Conservation (phyloP, 1,140 invertebrate species). For the Drosophila virilis region DNA sequence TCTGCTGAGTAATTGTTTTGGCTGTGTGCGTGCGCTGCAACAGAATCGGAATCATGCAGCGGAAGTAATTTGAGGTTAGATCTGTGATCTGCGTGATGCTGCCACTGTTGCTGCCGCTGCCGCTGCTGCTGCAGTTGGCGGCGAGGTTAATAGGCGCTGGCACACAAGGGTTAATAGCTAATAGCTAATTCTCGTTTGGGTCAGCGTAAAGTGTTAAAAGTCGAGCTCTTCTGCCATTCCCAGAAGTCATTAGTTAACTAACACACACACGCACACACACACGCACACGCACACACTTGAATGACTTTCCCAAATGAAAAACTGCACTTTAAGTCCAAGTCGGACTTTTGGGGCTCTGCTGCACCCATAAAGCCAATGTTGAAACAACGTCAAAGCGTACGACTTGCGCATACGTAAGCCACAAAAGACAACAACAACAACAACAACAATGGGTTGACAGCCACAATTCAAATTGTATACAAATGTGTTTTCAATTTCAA, state of each 20-base stretch:
- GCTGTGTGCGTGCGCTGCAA: slow-evolving; percentile 23
- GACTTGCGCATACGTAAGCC: slow-evolving; percentile 45
- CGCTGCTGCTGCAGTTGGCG: slow-evolving; percentile 51
- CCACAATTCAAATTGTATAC: slow-evolving; percentile 55
- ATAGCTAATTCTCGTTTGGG: slow-evolving; percentile 46
- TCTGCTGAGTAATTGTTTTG: slow-evolving; percentile 61
- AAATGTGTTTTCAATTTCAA: slow-evolving; percentile 64
- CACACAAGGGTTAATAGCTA: slow-evolving; percentile 67
- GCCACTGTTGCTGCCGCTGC: slow-evolving; percentile 45
- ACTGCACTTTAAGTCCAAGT: slow-evolving; percentile 27
- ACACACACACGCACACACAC: slow-evolving; percentile 12
- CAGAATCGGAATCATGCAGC: slow-evolving; percentile 68
- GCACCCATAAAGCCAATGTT: slow-evolving; percentile 55
- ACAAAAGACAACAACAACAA: slow-evolving; percentile 13
- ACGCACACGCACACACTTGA: background rate
- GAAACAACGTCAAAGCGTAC: slow-evolving; percentile 40
- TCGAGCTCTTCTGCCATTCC: slow-evolving; percentile 41
- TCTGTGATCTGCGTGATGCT: slow-evolving; percentile 36
- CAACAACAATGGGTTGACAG: slow-evolving; percentile 38
- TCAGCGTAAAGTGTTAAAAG: slow-evolving; percentile 50
- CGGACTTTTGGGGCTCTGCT: slow-evolving; percentile 33
- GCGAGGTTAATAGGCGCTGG: slow-evolving; percentile 62
- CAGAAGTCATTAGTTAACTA: slow-evolving; percentile 46
- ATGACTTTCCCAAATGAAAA: slow-evolving; percentile 36
- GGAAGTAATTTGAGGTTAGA: slow-evolving; percentile 78